Percentiles rank a stretch among this genome's conserved stretches.
These are phyloP conservation scores for Cheilosia scutellata DNA, from an alignment of 2,888 invertebrate species.

Conservation along the genomic window DNA sequence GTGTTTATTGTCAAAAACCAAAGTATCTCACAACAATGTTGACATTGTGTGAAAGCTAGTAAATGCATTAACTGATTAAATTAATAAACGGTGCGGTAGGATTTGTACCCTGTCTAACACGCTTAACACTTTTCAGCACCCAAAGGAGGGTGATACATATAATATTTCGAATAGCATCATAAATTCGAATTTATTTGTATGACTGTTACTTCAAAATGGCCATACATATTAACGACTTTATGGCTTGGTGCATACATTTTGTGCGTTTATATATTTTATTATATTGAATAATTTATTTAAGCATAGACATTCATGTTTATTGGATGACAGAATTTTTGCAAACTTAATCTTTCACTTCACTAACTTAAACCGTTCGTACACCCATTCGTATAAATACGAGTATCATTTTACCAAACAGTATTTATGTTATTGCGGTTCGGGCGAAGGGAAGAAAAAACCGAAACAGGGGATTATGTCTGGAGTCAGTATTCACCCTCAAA, in stretches of 20 bases:
- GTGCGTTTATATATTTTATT: slow-evolving; percentile 7
- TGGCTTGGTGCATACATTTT: slow-evolving; percentile 31
- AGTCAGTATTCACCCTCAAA: slow-evolving; percentile 48
- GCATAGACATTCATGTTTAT: slow-evolving; percentile 3
- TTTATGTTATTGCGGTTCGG: slow-evolving; percentile 72
- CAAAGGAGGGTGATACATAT: slow-evolving; percentile 44
- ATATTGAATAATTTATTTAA: slow-evolving; percentile 2
- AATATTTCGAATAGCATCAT: slow-evolving; percentile 67
- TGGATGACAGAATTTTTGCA: slow-evolving; percentile 33
- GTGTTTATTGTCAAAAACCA: slow-evolving; percentile 13
- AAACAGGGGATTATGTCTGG: slow-evolving; percentile 28
- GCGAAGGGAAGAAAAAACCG: slow-evolving; percentile 21
- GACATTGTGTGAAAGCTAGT: slow-evolving; percentile 13
- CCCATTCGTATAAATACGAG: slow-evolving; percentile 34
- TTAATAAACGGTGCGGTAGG: slow-evolving; percentile 27
- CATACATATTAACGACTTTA: slow-evolving; percentile 18
- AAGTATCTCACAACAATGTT: slow-evolving; percentile 36
- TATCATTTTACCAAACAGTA: slow-evolving; percentile 70
- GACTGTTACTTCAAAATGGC: slow-evolving; percentile 46
- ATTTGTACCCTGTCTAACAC: slow-evolving; percentile 45
- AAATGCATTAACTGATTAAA: slow-evolving; percentile 68
- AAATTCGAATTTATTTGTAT: slow-evolving; percentile 60
- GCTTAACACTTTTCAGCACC: slow-evolving; percentile 18
- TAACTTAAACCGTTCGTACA: slow-evolving; percentile 58
- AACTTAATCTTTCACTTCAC: slow-evolving; percentile 72